phyloP scores from a whole-genome alignment of 2,113 vertebrate species.

The Pedetes capensis region DNA sequence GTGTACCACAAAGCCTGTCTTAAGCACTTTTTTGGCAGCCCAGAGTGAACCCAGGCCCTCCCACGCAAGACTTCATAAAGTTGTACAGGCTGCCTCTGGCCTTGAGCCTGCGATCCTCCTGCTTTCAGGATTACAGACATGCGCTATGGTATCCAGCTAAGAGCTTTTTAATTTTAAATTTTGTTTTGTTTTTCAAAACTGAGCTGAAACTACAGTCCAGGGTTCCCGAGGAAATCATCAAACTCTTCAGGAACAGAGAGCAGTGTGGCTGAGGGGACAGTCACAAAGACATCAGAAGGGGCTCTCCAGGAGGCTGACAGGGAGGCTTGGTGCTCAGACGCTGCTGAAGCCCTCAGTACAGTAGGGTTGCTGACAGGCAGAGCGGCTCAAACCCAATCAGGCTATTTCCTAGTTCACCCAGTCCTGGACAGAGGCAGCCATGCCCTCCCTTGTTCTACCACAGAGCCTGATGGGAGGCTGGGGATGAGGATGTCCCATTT shows the following conservation, averaged over 20 bases:
- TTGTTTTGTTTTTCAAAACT: neutral
- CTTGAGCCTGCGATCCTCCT: no score
- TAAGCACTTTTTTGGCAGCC: no score
- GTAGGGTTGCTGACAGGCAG: neutral
- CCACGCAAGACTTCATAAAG: no score
- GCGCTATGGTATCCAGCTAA: no score
- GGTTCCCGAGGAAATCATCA: neutral
- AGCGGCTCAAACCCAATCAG: neutral
- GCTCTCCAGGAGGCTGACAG: neutral
- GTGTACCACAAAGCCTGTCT: no score
- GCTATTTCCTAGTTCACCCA: neutral
- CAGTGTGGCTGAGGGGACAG: neutral
- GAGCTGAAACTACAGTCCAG: neutral
- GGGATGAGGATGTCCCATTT: neutral
- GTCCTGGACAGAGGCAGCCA: neutral
- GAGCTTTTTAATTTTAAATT: neutral
- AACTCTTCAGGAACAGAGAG: neutral
- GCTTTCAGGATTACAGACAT: no score
- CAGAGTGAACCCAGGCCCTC: no score
- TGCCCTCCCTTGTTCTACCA: neutral
- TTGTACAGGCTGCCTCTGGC: no score
- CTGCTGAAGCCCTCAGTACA: no score
- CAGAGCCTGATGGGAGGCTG: neutral
- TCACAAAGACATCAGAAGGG: neutral
- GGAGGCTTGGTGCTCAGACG: no score